Evolutionary conservation across 2,113 vertebrate genomes (phyloP), one percentile per base, ranked within the genome.

Genomic region (Zosterops japonicus): DNA sequence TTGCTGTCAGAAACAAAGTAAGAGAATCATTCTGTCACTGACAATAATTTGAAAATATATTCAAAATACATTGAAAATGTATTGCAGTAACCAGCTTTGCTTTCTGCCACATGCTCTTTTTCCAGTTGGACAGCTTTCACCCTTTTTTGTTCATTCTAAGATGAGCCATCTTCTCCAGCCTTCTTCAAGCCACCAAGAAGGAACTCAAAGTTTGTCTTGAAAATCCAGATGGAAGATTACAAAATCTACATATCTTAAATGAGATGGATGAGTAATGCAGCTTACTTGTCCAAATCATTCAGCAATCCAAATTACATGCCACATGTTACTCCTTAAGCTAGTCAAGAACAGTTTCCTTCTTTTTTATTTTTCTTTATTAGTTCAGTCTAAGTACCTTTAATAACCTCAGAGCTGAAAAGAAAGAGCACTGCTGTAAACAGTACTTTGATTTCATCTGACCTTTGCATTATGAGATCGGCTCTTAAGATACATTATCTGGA

Each of bases 251-350:
- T 86, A 86, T 93, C 82, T 92, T 96, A 94, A 93, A 64, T 93
- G 56, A 86, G 76, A 87, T 3, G 24, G 85, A 94, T 96, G 76
- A 96, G 76, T 93, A 97, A 97, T 90, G 60, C 76, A 82, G 68
- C 56, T 96, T 94, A 60, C 79, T 95, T 90, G 71, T 83, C 90
- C 94, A 95, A 96, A 90, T 94, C 83, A 68, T 83, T 89, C 90
- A 90, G 69, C 90, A 94, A 92, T 82, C 83, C 82, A 93, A 94
- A 96, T 95, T 95, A 86, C 57, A 59, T 10, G 71, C 94, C 94
- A 96, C 95, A 94, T 96, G 79, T 86, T 93, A 94, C 36, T 94
- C 56, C 49, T 96, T 94, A 90, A 92, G 79, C 27, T 91, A 94
- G 75, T 80, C 71, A 68, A 68, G 22, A 93, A 29, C 12, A 67